phyloP scores from a whole-genome alignment of 2,888 invertebrate genomes.

The Orthosia incerta region DNA sequence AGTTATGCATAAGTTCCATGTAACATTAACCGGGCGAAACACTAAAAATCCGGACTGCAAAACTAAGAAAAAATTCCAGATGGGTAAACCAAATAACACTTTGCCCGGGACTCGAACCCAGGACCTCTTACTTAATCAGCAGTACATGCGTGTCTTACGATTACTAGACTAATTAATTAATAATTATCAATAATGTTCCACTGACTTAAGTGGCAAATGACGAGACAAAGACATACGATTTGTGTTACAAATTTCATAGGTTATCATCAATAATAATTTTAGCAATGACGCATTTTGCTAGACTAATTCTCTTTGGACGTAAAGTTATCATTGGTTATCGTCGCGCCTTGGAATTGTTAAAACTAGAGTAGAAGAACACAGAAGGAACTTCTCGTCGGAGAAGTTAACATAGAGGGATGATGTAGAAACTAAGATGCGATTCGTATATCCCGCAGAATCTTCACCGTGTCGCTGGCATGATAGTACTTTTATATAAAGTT shows the following conservation, averaged over 20 bases:
- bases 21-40: no score
- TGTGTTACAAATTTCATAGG: conserved; percentile 28
- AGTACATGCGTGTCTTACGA: no score
- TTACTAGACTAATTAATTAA: background rate
- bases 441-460: background rate
- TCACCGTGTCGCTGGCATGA: background rate
- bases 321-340: background rate
- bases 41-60: no score
- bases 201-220: conserved; percentile 5
- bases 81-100: no score
- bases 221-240: conserved; percentile 3
- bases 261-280: conserved; percentile 35
- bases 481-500: background rate
- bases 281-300: conserved; percentile 26
- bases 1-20: no score
- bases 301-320: background rate
- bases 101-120: no score
- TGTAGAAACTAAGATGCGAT: background rate
- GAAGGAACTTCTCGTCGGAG: no score
- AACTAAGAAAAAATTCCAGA: no score
- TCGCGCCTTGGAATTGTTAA: no score
- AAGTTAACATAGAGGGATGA: background rate
- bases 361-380: background rate
- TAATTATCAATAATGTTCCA: conserved; percentile 6
- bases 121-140: no score